Evolutionary conservation across 1,140 invertebrate genomes (phyloP).

Genomic region (Uloborus diversus): DNA sequence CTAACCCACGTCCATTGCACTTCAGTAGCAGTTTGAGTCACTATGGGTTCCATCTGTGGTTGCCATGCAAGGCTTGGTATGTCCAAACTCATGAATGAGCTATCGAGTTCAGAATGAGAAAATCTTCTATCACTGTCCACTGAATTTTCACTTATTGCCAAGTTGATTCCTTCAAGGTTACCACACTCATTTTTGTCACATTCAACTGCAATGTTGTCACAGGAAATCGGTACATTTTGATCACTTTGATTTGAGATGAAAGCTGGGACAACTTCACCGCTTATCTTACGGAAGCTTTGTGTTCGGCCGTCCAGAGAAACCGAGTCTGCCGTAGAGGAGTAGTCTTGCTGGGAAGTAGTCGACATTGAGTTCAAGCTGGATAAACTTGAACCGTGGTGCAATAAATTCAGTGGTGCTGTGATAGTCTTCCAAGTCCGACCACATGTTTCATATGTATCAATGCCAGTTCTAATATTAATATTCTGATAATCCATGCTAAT

Average conservation of each 20-base stretch:
- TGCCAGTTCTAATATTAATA: constrained; percentile 82
- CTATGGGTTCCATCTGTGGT: constrained; percentile 2
- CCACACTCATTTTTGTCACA: no score
- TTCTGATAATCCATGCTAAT: constrained; percentile 77
- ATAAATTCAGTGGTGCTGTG: constrained; percentile 2
- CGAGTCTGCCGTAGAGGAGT: constrained; percentile 5
- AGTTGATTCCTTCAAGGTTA: no score
- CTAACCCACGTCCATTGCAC: constrained; percentile 77
- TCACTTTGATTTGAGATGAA: no score
- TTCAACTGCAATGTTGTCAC: no score
- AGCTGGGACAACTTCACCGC: neutral
- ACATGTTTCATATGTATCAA: constrained; percentile 79
- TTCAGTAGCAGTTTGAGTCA: neutral
- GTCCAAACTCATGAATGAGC: constrained; percentile 2
- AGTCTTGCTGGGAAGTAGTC: constrained; percentile 8
- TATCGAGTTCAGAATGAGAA: constrained; percentile 33
- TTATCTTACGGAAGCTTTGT: constrained; percentile 31
- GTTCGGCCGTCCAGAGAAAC: neutral
- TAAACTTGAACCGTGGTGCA: constrained; percentile 19
- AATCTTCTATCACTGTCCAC: constrained; percentile 8
- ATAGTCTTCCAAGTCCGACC: constrained; percentile 86
- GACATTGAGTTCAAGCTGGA: constrained; percentile 47
- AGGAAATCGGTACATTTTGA: no score
- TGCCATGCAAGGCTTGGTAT: neutral
- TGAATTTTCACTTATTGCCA: no score